phyloP scores from a whole-genome alignment of 2,888 invertebrate species.

The Alloscopus bannaensis region DNA sequence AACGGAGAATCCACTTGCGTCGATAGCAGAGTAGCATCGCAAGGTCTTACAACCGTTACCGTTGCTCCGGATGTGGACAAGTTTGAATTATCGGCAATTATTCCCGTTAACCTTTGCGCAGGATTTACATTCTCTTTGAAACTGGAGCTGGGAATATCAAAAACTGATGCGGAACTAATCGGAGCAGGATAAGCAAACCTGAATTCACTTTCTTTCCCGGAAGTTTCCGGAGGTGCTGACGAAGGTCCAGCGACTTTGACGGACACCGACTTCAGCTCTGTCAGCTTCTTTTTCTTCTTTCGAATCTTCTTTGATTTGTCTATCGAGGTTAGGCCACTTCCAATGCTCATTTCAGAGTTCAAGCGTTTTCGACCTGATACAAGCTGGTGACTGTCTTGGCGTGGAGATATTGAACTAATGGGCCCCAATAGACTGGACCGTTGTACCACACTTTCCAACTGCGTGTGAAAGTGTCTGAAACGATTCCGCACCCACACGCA shows the following conservation, averaged over 20 bases:
- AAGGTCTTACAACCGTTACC: background rate
- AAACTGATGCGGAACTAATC: conserved; percentile 14
- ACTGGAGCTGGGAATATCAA: conserved; percentile 12
- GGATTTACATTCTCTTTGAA: conserved; percentile 61
- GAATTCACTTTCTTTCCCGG: conserved; percentile 30
- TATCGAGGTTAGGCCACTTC: conserved; percentile 35
- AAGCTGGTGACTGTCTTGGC: conserved; percentile 29
- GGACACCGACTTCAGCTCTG: conserved; percentile 42
- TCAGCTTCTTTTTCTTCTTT: conserved; percentile 64
- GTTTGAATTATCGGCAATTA: too few relatives aligned
- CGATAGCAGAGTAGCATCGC: conserved; percentile 22
- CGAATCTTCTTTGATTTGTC: conserved; percentile 64
- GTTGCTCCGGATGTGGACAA: too few relatives aligned
- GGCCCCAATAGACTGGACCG: background rate
- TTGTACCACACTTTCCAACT: background rate
- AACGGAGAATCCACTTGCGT: conserved; percentile 59
- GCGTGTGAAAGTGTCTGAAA: conserved; percentile 45
- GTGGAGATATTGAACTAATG: background rate
- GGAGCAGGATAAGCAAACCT: conserved; percentile 46
- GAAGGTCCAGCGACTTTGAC: conserved; percentile 43
- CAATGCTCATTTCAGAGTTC: conserved; percentile 53
- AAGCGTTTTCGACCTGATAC: conserved; percentile 50
- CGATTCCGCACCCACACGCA: conserved; percentile 55
- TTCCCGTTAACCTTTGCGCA: too few relatives aligned
- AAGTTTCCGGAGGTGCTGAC: conserved; percentile 36